Evolutionary conservation across 2,888 invertebrate genomes (phyloP).

Genomic region (Chromoteleia sp.): DNA sequence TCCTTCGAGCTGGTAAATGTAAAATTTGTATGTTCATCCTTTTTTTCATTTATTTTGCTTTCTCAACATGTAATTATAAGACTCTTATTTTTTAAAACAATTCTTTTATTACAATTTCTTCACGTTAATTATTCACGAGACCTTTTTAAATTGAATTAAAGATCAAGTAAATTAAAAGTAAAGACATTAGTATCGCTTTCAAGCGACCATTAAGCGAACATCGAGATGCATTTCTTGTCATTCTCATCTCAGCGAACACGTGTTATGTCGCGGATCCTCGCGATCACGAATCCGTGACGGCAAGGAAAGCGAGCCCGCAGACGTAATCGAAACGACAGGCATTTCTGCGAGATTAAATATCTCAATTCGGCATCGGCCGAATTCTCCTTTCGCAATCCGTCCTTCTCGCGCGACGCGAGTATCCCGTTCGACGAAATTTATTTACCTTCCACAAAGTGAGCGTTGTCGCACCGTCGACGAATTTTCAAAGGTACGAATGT

Average conservation of each 20-base stretch:
- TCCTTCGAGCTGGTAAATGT: no score
- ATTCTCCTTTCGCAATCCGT: constrained; percentile 27
- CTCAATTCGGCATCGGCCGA: constrained; percentile 59
- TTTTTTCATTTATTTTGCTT: no score
- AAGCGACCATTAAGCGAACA: constrained; percentile 52
- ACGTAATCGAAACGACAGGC: constrained; percentile 71
- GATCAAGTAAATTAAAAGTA: constrained; percentile 5
- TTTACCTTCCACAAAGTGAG: constrained; percentile 19
- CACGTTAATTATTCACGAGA: no score
- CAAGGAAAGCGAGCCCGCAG: constrained; percentile 58
- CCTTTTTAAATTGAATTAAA: neutral
- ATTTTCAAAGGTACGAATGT: neutral
- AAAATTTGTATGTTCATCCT: no score
- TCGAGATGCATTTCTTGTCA: constrained; percentile 65
- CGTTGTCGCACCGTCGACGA: neutral
- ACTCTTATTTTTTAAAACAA: no score
- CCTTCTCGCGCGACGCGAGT: constrained; percentile 13
- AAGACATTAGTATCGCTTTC: constrained; percentile 54
- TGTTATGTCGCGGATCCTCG: constrained; percentile 68
- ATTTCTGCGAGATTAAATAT: constrained; percentile 64
- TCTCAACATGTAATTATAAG: no score
- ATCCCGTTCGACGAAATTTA: constrained; percentile 25
- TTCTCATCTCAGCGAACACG: constrained; percentile 67
- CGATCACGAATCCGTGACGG: constrained; percentile 58
- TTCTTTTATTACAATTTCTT: no score